Evolutionary conservation across 2,888 invertebrate species (phyloP).

Genomic region (Himalopsyche anomala): DNA sequence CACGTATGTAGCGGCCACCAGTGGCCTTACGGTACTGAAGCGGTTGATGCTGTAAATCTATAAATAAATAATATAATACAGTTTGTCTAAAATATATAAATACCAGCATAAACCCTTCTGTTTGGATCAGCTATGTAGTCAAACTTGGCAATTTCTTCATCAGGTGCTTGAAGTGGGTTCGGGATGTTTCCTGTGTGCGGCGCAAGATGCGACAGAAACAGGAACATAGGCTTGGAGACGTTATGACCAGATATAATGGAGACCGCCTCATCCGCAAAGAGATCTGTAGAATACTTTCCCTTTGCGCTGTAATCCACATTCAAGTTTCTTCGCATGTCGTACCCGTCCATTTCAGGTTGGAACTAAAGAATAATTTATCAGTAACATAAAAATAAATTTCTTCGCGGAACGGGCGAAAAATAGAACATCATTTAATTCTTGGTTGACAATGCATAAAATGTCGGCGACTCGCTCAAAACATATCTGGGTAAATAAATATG

Average conservation of each 20-base stretch:
- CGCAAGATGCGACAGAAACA: constrained; percentile 83
- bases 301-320: constrained; percentile 75
- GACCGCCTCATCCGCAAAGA: constrained; percentile 82
- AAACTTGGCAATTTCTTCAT: constrained; percentile 82
- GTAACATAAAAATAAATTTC: not conserved
- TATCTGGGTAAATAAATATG: no score
- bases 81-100: no score
- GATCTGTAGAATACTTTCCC: constrained; percentile 80
- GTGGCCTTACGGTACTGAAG: no score
- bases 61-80: no score
- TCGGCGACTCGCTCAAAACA: no score
- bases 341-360: constrained; percentile 71
- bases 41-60: no score
- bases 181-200: constrained; percentile 82
- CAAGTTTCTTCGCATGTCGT: constrained; percentile 81
- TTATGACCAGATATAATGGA: constrained; percentile 77
- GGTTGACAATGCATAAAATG: no score
- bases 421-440: no score
- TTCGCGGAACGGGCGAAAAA: no score
- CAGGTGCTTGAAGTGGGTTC: constrained; percentile 84
- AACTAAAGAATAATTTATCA: constrained; percentile 68
- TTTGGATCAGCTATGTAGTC: constrained; percentile 81
- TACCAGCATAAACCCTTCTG: constrained; percentile 83
- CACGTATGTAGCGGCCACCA: no score
- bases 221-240: constrained; percentile 78